A percentile compares a stretch with the other conserved stretches of the same genome.
Evolutionary conservation across 1,140 invertebrate genomes (phyloP).

Genomic region (Drosophila erecta): DNA sequence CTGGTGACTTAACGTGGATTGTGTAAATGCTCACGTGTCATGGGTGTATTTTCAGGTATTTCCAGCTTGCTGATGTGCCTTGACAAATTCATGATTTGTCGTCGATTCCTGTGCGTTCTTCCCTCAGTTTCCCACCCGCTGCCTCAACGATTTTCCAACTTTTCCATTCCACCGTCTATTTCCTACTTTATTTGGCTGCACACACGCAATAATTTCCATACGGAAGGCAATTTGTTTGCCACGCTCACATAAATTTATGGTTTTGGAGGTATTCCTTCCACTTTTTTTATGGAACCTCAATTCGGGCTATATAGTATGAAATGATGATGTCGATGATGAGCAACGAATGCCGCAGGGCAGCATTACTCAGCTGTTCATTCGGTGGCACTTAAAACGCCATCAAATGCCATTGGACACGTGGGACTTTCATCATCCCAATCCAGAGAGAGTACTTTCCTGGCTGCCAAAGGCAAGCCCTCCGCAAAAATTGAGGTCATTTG

Average conservation of each 20-base stretch:
- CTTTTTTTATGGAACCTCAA: slow-evolving; percentile 31
- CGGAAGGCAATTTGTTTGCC: slow-evolving; percentile 75
- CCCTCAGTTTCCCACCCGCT: not conserved
- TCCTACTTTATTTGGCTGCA: slow-evolving; percentile 40
- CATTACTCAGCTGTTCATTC: slow-evolving; percentile 59
- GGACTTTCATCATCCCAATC: slow-evolving; percentile 36
- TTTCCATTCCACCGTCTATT: slow-evolving; percentile 6
- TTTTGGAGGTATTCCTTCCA: slow-evolving; percentile 32
- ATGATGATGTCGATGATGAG: slow-evolving; percentile 68
- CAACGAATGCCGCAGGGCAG: slow-evolving; percentile 39
- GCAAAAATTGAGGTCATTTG: slow-evolving; percentile 45
- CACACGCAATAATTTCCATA: slow-evolving; percentile 72
- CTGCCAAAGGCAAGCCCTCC: slow-evolving; percentile 10
- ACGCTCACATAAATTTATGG: slow-evolving; percentile 73
- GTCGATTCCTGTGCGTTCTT: slow-evolving; percentile 53
- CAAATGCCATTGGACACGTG: slow-evolving; percentile 69
- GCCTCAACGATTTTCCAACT: not conserved
- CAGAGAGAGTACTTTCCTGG: slow-evolving; percentile 18
- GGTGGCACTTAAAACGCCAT: slow-evolving; percentile 74
- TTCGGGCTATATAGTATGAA: slow-evolving; percentile 33
- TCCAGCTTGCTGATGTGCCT: slow-evolving; percentile 28
- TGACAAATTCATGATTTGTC: slow-evolving; percentile 76
- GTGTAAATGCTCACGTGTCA: slow-evolving; percentile 31
- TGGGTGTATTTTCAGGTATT: slow-evolving; percentile 30
- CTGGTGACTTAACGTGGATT: slow-evolving; percentile 16